Evolutionary conservation across 1,140 invertebrate genomes (phyloP).

Genomic region (Drosophila santomea): DNA sequence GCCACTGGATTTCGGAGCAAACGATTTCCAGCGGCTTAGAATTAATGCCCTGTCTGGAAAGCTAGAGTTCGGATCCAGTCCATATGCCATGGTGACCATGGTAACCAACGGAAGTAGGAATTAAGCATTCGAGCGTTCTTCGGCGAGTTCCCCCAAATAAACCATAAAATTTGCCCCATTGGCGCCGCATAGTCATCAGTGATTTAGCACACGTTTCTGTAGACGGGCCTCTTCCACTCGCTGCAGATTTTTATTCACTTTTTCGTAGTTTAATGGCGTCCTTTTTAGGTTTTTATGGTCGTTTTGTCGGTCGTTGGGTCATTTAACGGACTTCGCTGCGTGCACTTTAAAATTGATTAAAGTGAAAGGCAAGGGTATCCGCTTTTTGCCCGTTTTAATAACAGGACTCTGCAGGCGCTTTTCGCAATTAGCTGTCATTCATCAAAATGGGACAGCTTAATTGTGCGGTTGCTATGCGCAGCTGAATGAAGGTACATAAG

Average conservation of each 20-base stretch:
- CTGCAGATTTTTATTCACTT: constrained; percentile 30
- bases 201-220: constrained; percentile 68
- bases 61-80: neutral
- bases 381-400: constrained; percentile 47
- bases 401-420: constrained; percentile 64
- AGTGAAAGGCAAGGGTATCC: constrained; percentile 63
- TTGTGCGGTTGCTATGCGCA: constrained; percentile 12
- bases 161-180: constrained; percentile 57
- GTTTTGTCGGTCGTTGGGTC: constrained; percentile 14
- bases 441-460: constrained; percentile 58
- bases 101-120: constrained; percentile 65
- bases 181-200: constrained; percentile 71
- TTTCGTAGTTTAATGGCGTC: constrained; percentile 63
- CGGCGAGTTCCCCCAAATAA: neutral
- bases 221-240: constrained; percentile 41
- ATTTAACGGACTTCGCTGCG: constrained; percentile 51
- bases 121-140: constrained; percentile 26
- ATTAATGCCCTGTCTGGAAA: constrained; percentile 40
- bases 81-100: constrained; percentile 53
- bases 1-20: constrained; percentile 65
- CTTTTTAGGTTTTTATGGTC: constrained; percentile 63
- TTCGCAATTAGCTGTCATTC: constrained; percentile 71
- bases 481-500: constrained; percentile 4
- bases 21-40: constrained; percentile 31
- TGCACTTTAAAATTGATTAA: constrained; percentile 69